Evolutionary conservation across 2,797 vertebrate genomes (phyloP), one percentile per base, ranked within the genome.

Genomic region (Pseudomugil tenellus): DNA sequence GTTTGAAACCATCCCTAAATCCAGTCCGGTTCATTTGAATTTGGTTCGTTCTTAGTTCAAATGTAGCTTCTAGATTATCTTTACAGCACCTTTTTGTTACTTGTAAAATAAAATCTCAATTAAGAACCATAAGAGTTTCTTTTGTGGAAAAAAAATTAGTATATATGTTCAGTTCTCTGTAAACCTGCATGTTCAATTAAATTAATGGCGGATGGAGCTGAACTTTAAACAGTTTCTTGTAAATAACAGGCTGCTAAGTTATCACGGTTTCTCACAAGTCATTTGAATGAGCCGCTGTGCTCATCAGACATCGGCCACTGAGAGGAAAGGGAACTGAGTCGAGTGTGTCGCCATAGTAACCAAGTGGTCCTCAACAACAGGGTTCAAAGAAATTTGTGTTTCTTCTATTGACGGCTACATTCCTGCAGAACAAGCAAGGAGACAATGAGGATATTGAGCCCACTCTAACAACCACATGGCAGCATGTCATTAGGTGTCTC

Each of bases 361-460:
- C 74, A 72, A 85, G 81, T 79, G 84, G 68, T 88, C 78, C 78
- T 79, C 81, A 76, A 83, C 83, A 80, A 69, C 81, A 53, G 72
- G 41, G 70, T 84, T 92, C 81, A 90, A 84, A 85, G 85, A 86
- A 86, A 89, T 67, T 69, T 83, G 78, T 85, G 85, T 87, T 72
- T 72, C 81, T 76, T 87, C 82, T 81, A 74, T 63, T 62, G 81
- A 80, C 26, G 39, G 53, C 82, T 65, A 73, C 90, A 92, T 92
- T 92, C 91, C 83, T 87, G 66, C 83, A 75, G 69, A 66, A 58
- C 57, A 23, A 58, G 72, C 75, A 69, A 11, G 58, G 59, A 72
- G 70, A 93, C 93, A 94, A 93, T 90, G 89, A 73, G 65, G 85
- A 84, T 83, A 92, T 91, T 93, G 86, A 93, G 87, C 90, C 90